phyloP scores from a whole-genome alignment of 2,113 vertebrate genomes.

The Acinonyx jubatus region DNA sequence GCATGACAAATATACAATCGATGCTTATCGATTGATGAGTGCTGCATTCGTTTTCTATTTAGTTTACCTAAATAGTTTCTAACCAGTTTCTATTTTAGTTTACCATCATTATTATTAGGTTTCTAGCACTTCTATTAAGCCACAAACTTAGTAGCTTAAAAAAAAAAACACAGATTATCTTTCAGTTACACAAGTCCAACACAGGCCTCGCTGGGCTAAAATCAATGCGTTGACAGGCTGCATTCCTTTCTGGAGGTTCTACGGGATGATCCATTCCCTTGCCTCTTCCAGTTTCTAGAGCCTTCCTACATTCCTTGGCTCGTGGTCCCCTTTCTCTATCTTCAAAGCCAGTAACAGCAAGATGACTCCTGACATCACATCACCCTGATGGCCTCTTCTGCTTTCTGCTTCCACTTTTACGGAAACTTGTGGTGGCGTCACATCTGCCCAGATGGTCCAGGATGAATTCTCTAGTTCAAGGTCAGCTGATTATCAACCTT shows the following conservation, averaged over 20 bases:
- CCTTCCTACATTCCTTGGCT: not conserved
- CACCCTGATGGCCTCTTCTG: not conserved
- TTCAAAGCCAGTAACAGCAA: not conserved
- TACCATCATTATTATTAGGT: not conserved
- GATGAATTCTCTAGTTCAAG: not conserved
- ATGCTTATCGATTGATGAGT: not conserved
- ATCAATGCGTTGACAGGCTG: not conserved
- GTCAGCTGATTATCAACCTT: not conserved
- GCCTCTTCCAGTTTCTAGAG: not conserved
- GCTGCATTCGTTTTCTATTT: not conserved
- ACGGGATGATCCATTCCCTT: not conserved
- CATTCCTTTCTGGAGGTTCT: not conserved
- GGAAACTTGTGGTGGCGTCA: not conserved
- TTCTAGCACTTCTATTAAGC: not conserved
- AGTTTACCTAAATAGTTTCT: no score
- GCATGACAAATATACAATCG: not conserved
- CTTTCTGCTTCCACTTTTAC: not conserved
- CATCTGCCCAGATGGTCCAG: not conserved
- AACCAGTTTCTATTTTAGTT: not conserved
- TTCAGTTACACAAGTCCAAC: not conserved
- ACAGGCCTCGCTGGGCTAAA: not conserved
- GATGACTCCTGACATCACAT: not conserved
- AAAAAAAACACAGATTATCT: not conserved
- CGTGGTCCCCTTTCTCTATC: not conserved
- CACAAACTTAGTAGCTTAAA: not conserved